phyloP scores from a whole-genome alignment of 2,797 vertebrate species.

The Alca torda region DNA sequence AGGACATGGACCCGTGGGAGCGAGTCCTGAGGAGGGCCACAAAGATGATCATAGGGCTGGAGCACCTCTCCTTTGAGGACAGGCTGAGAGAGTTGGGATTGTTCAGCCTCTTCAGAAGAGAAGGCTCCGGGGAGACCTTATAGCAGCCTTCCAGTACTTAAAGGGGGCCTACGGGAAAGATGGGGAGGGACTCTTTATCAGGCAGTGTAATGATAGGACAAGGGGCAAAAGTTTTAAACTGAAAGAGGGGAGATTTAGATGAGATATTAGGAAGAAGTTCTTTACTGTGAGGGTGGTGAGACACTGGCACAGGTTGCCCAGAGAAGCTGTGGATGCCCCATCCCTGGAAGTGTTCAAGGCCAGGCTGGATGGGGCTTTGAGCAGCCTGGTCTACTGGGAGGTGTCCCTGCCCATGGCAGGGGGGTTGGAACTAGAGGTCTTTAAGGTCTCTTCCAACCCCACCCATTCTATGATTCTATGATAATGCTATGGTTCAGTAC shows the following conservation, averaged over 20 bases:
- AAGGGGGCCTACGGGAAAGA: not conserved
- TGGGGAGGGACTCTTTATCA: not conserved
- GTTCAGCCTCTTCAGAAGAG: not conserved
- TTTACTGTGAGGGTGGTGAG: too few relatives aligned
- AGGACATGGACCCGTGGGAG: not conserved
- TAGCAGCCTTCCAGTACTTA: not conserved
- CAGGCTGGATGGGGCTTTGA: too few relatives aligned
- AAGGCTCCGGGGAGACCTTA: not conserved
- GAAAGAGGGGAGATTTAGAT: too few relatives aligned
- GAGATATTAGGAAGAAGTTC: not conserved
- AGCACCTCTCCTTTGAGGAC: not conserved
- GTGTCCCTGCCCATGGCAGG: too few relatives aligned
- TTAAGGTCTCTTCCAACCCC: too few relatives aligned
- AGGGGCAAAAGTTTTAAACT: too few relatives aligned
- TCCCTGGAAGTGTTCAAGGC: too few relatives aligned
- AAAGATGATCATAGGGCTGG: not conserved
- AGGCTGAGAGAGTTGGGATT: not conserved
- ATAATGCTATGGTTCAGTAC: not conserved
- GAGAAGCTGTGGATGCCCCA: too few relatives aligned
- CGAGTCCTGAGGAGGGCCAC: not conserved
- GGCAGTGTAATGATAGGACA: too few relatives aligned
- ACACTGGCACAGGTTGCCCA: too few relatives aligned
- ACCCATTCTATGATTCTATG: not conserved
- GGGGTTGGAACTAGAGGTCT: too few relatives aligned
- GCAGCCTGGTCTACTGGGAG: too few relatives aligned